These are phyloP conservation scores for Rhabdophis nuchalis DNA, from an alignment of 2,797 vertebrate species.

Conservation along the genomic window DNA sequence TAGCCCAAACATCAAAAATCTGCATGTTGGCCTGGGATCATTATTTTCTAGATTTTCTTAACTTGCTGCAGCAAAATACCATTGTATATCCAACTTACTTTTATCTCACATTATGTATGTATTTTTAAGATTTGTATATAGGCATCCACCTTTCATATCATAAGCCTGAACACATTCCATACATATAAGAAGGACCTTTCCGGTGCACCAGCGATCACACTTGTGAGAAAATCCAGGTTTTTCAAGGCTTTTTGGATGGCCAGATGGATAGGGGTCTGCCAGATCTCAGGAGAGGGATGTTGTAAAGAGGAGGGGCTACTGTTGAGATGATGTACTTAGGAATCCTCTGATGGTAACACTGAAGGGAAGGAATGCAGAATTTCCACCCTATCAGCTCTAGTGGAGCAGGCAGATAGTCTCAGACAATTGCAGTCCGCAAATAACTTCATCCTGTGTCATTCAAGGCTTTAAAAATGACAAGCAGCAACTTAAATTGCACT, in stretches of 20 bases:
- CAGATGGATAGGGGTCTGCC: background rate
- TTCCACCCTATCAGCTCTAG: background rate
- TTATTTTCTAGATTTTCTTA: slow-evolving; percentile 28
- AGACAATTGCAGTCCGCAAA: background rate
- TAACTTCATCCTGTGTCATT: background rate
- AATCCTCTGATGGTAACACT: background rate
- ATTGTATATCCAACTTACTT: background rate
- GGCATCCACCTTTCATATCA: background rate
- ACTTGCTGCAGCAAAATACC: background rate
- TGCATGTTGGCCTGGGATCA: background rate
- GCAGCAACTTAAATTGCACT: background rate
- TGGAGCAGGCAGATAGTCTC: background rate
- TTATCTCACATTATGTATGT: background rate
- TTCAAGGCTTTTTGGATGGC: background rate
- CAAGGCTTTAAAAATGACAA: background rate
- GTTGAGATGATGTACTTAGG: background rate
- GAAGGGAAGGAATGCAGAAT: background rate
- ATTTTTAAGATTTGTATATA: background rate
- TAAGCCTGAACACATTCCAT: background rate
- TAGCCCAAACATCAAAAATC: background rate
- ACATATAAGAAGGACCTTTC: background rate
- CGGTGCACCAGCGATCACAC: background rate
- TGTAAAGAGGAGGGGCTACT: background rate
- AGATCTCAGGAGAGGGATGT: background rate
- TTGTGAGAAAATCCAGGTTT: background rate